phyloP scores from a whole-genome alignment of 2,888 invertebrate genomes.

The Phaedon cochleariae region DNA sequence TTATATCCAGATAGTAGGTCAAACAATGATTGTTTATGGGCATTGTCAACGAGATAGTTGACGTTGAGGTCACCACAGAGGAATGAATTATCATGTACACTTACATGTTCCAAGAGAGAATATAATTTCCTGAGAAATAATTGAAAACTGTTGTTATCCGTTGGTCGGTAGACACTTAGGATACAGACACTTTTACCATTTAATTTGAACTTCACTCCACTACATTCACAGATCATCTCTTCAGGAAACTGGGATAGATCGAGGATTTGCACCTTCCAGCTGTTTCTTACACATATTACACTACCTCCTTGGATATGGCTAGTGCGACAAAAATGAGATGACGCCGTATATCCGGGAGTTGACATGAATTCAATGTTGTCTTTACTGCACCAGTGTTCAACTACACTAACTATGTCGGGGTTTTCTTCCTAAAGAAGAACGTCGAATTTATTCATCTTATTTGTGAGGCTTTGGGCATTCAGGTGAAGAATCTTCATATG shows the following conservation, averaged over 20 bases:
- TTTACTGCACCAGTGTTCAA: constrained; percentile 15
- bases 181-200: constrained; percentile 1
- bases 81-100: neutral
- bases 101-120: neutral
- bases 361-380: constrained; percentile 4
- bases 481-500: constrained; percentile 5
- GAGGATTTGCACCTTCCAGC: neutral
- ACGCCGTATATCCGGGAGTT: constrained; percentile 3
- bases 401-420: constrained; percentile 20
- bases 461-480: constrained; percentile 14
- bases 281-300: constrained; percentile 3
- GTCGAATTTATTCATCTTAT: neutral
- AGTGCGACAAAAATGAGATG: constrained; percentile 7
- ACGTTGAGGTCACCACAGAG: constrained; percentile 3
- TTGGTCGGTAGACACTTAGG: neutral
- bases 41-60: neutral
- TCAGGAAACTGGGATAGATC: neutral
- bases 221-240: constrained; percentile 1
- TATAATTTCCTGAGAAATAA: neutral
- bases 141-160: neutral
- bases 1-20: neutral
- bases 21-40: neutral
- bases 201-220: neutral
- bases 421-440: constrained; percentile 18
- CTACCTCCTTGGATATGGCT: constrained; percentile 1